Base-by-base conservation (phyloP, 1,140 invertebrate species). In the Psilanteris sp. region DNA sequence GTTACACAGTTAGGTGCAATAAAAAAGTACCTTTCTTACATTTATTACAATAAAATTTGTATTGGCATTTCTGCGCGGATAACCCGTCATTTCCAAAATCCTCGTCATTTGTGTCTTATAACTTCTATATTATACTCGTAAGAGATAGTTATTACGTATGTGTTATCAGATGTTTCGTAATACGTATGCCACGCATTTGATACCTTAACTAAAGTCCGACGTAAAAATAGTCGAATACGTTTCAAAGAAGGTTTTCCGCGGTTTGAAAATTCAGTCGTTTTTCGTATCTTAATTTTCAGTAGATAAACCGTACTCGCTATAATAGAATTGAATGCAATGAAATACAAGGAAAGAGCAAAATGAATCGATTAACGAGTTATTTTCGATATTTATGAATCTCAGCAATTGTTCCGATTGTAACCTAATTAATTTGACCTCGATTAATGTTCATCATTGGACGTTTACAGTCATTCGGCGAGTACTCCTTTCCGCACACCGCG, bases 381-480 rank as follows among this genome's bases (percentile, higher is more conserved):
- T n/a, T n/a, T 5, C 8, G 22, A 15, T n/a, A 24, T 37, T 41
- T 29, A 8, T 10, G 4, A 22, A 9, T 24, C 10, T 54, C 11
- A 27, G 20, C 31, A 52, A 48, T 78, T n/a, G n/a, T n/a, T n/a
- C n/a, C n/a, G n/a, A n/a, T n/a, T 79, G 75, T 66, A 57, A 74
- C 44, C 75, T 81, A 82, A 80, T 82, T 82, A 59, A 77, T 79
- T 77, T 54, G 57, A 78, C 22, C 73, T 83, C 59, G 59, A 72
- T 78, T 81, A 78, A 78, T 66, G 39, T 76, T 80, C 83, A 83
- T 62, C 62, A 77, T 79, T 67, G 81, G 82, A 85, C 82, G 82
- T 83, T 67, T 67, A 48, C 10, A 54, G 57, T 73, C 57, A 43
- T 55, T 57, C 43, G 26, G 27, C 16, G 20, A 29, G 6, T 34